These are phyloP conservation scores for Typhlomys cinereus DNA, from an alignment of 2,113 vertebrate species.

Conservation along the genomic window DNA sequence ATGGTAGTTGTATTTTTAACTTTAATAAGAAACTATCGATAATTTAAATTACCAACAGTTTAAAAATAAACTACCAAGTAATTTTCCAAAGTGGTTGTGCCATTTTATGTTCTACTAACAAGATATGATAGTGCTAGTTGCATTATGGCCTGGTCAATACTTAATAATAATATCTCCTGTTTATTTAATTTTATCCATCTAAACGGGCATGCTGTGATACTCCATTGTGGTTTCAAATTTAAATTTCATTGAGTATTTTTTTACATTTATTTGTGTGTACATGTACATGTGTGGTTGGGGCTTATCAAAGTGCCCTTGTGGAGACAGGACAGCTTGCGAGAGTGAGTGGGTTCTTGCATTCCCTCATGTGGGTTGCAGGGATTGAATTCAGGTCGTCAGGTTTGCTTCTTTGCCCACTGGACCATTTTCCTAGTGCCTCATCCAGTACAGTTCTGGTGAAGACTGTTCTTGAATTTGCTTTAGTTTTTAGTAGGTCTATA, in stretches of 20 bases:
- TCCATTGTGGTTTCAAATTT: conserved; percentile 18
- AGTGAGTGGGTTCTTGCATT: no score
- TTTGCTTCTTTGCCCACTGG: background rate
- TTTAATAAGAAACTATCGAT: conserved; percentile 10
- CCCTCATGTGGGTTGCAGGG: no score
- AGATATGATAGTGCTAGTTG: background rate
- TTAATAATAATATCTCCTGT: no score
- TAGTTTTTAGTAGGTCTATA: background rate
- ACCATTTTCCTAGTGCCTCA: no score
- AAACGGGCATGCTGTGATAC: background rate
- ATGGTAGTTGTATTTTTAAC: background rate
- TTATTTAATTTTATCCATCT: background rate
- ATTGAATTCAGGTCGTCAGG: no score
- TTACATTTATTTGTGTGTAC: no score
- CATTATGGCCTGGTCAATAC: background rate
- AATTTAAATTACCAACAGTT: background rate
- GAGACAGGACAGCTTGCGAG: no score
- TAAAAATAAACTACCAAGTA: background rate
- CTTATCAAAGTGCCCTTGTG: no score
- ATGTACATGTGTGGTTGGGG: no score
- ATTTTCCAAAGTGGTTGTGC: background rate
- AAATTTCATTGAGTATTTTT: conserved; percentile 21
- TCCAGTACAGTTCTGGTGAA: conserved; percentile 17
- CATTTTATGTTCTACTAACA: background rate
- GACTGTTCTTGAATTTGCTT: background rate